Conservation (phyloP, 1,140 invertebrate genomes). For the Meloidogyne hapla region DNA sequence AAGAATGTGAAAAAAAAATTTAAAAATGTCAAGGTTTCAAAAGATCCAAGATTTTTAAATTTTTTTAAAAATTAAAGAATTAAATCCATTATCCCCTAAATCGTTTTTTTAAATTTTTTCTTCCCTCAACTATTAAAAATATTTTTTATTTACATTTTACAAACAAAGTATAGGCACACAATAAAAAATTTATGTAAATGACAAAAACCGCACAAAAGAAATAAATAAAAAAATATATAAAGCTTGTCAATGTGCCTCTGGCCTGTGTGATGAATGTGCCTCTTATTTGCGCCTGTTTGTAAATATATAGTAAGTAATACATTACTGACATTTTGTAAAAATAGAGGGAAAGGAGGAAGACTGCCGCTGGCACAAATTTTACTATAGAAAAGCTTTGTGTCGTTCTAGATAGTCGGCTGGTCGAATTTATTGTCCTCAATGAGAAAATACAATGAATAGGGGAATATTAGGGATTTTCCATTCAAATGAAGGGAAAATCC, state of each 20-base stretch:
- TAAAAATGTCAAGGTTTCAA: background rate
- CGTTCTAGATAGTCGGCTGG: no score
- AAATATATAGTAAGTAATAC: background rate
- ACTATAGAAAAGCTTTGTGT: background rate
- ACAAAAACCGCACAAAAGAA: background rate
- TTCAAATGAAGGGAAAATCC: no score
- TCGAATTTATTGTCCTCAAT: no score
- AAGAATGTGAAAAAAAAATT: background rate
- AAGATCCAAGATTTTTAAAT: background rate
- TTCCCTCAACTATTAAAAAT: no score
- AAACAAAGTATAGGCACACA: no score
- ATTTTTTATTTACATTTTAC: no score
- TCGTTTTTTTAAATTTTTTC: no score
- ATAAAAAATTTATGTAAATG: no score
- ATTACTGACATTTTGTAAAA: background rate
- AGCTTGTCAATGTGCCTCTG: background rate
- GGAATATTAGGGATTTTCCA: no score
- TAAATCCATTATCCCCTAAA: no score
- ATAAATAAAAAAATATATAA: background rate
- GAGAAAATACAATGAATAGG: no score
- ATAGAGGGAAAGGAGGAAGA: background rate
- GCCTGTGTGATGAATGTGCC: background rate
- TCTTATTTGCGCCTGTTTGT: conserved; percentile 5
- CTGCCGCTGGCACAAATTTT: background rate
- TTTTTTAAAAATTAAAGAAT: no score